Conservation (phyloP, 2,113 vertebrate genomes). For the Monopterus albus region DNA sequence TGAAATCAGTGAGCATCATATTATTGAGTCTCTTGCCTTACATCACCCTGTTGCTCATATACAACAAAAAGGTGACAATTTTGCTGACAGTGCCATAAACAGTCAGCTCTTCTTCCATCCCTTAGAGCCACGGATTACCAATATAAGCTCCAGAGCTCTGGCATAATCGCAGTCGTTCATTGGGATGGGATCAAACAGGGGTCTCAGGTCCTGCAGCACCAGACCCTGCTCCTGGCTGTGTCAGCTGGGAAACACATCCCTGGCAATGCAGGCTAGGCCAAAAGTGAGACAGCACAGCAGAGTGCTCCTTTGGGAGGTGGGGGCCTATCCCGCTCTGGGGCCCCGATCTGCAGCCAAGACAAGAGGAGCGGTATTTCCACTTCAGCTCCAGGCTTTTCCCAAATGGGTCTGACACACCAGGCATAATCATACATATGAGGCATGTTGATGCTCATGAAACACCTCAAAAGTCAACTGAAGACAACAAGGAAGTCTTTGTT, state of each 20-base stretch:
- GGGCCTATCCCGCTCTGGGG: slow-evolving; percentile 69
- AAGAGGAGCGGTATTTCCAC: slow-evolving; percentile 71
- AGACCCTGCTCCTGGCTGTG: slow-evolving; percentile 28
- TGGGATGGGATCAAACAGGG: slow-evolving; percentile 41
- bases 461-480: slow-evolving; percentile 39
- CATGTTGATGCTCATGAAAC: slow-evolving; percentile 40
- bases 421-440: slow-evolving; percentile 21
- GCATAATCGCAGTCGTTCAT: slow-evolving; percentile 48
- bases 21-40: slow-evolving; percentile 21
- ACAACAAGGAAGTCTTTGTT: slow-evolving; percentile 26
- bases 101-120: neutral
- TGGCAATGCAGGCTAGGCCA: slow-evolving; percentile 53
- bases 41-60: slow-evolving; percentile 12
- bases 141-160: slow-evolving; percentile 21
- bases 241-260: slow-evolving; percentile 79
- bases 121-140: slow-evolving; percentile 33
- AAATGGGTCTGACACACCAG: slow-evolving; percentile 38
- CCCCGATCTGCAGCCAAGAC: slow-evolving; percentile 66
- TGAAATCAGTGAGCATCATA: neutral
- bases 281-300: slow-evolving; percentile 45
- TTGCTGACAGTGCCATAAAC: slow-evolving; percentile 46
- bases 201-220: slow-evolving; percentile 38
- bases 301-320: slow-evolving; percentile 72
- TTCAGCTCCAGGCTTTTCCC: slow-evolving; percentile 54
- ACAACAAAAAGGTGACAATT: slow-evolving; percentile 28